A percentile compares a stretch with the other conserved stretches of the same genome.
Conservation (phyloP, 2,113 vertebrate genomes). For the Equus przewalskii region DNA sequence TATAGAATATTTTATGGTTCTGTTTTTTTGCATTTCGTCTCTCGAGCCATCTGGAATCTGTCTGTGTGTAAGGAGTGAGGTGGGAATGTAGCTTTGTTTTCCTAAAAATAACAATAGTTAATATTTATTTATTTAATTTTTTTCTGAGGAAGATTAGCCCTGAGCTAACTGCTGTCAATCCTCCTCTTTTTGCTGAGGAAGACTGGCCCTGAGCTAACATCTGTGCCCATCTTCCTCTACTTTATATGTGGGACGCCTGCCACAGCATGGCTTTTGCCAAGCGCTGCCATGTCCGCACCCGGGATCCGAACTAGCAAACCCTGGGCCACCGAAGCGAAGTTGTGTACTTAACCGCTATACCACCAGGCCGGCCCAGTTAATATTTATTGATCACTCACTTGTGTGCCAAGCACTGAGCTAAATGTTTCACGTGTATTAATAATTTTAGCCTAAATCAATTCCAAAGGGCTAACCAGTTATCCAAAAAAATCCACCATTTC, state of each 20-base stretch:
- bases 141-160: no score
- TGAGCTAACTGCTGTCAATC: no score
- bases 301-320: no score
- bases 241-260: no score
- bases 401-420: neutral
- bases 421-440: neutral
- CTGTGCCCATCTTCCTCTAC: no score
- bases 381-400: neutral
- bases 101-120: neutral
- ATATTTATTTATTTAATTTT: neutral
- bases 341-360: no score
- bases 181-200: no score
- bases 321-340: no score
- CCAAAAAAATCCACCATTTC: neutral
- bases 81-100: conserved; percentile 3
- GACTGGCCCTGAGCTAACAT: no score
- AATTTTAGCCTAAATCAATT: conserved; percentile 16
- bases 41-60: neutral
- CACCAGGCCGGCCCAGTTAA: neutral
- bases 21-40: neutral
- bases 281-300: no score
- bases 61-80: conserved; percentile 27
- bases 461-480: neutral
- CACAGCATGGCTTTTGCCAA: no score
- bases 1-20: neutral